A percentile compares a stretch with the other conserved stretches of the same genome.
Conservation (phyloP, 2,113 vertebrate species). For the Sterrhoptilus dennistouni region DNA sequence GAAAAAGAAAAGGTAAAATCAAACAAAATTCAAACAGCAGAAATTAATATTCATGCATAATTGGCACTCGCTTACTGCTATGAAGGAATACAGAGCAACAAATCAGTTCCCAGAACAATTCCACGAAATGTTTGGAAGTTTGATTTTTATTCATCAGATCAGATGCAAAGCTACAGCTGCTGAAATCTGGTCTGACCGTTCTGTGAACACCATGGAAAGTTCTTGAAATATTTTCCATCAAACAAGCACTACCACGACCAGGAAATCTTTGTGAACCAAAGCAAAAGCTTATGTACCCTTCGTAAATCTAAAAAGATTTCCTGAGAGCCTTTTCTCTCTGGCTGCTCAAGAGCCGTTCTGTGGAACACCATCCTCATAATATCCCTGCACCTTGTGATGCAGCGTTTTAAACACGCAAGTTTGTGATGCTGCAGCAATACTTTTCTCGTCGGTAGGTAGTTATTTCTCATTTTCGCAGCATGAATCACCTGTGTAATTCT, state of each 20-base stretch:
- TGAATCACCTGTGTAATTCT: neutral
- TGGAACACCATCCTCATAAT: neutral
- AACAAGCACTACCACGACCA: neutral
- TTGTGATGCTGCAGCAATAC: conserved; percentile 60
- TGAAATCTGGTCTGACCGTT: neutral
- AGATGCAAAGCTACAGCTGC: neutral
- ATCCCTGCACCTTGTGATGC: neutral
- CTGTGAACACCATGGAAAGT: neutral
- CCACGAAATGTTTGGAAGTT: neutral
- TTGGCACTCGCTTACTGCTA: neutral
- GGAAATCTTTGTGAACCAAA: neutral
- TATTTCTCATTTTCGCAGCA: neutral
- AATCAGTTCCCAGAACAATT: conserved; percentile 12
- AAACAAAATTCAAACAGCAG: neutral
- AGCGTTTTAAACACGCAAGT: conserved; percentile 28
- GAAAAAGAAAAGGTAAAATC: neutral
- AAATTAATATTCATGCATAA: neutral
- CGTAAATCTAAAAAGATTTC: neutral
- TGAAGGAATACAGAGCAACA: neutral
- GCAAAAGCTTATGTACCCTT: neutral
- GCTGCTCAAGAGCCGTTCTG: neutral
- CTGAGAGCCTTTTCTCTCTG: neutral
- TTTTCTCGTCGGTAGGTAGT: conserved; percentile 16
- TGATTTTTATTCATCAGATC: conserved; percentile 13
- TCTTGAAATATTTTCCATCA: conserved; percentile 24